Evolutionary conservation across 1,140 invertebrate species (phyloP).

Genomic region (Drosophila nigrodunni): DNA sequence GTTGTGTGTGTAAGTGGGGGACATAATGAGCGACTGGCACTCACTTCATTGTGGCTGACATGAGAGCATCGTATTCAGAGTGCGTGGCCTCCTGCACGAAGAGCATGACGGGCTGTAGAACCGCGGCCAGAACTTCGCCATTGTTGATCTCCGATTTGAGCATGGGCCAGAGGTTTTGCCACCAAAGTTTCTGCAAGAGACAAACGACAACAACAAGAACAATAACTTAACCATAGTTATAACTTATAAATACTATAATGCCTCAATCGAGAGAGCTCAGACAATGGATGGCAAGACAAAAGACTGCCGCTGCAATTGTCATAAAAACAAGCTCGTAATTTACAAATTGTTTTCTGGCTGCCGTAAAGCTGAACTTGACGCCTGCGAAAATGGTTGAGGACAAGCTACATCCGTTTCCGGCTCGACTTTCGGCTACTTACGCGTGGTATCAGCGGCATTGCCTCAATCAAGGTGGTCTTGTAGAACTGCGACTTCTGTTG

Average conservation of each 20-base stretch:
- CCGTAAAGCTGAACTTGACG: slow-evolving; percentile 63
- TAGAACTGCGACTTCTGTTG: slow-evolving; percentile 96
- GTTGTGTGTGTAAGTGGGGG: slow-evolving; percentile 22
- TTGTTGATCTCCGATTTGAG: slow-evolving; percentile 93
- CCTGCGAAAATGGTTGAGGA: slow-evolving; percentile 33
- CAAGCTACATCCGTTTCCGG: slow-evolving; percentile 55
- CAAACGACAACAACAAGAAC: slow-evolving; percentile 40
- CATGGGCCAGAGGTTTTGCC: slow-evolving; percentile 96
- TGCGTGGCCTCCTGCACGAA: slow-evolving; percentile 93
- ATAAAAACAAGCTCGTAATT: slow-evolving; percentile 70
- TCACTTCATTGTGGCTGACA: slow-evolving; percentile 92
- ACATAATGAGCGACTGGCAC: slow-evolving; percentile 49
- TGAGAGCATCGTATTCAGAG: slow-evolving; percentile 93
- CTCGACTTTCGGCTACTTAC: slow-evolving; percentile 87
- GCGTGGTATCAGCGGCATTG: slow-evolving; percentile 94
- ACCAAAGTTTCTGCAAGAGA: slow-evolving; percentile 95
- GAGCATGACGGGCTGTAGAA: slow-evolving; percentile 94
- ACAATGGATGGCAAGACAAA: slow-evolving; percentile 45
- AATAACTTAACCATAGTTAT: slow-evolving; percentile 25
- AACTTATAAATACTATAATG: slow-evolving; percentile 40
- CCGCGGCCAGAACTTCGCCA: slow-evolving; percentile 94
- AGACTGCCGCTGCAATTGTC: slow-evolving; percentile 52
- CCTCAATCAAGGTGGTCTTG: slow-evolving; percentile 92
- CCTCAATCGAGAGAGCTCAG: slow-evolving; percentile 51
- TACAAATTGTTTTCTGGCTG: slow-evolving; percentile 64